These are phyloP conservation scores for Gopherus evgoodei DNA, from an alignment of 2,113 vertebrate genomes.

Conservation along the genomic window DNA sequence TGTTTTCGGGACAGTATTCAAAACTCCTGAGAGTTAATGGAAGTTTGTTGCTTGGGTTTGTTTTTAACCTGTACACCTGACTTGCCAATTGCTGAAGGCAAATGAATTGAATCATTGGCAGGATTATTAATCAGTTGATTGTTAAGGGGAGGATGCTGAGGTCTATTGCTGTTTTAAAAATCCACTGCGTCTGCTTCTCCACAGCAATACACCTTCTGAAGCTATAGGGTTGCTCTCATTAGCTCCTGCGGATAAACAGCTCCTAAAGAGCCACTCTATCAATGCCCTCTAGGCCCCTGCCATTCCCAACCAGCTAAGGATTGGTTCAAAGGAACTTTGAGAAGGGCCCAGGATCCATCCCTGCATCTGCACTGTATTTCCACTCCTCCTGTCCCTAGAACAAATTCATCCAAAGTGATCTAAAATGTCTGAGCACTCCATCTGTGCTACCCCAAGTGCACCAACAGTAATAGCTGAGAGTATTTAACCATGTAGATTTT, in stretches of 20 bases:
- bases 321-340: neutral
- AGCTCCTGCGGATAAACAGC: neutral
- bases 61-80: neutral
- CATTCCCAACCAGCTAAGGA: neutral
- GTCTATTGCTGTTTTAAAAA: neutral
- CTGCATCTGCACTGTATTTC: neutral
- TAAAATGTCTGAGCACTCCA: neutral
- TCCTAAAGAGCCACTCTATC: neutral
- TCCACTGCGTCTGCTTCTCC: neutral
- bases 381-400: neutral
- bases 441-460: neutral
- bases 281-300: neutral
- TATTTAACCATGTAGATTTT: neutral
- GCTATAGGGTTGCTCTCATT: neutral
- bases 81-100: neutral
- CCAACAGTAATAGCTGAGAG: neutral
- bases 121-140: neutral
- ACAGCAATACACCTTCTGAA: neutral
- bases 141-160: neutral
- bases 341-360: neutral
- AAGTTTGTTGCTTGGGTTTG: neutral
- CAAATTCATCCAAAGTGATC: neutral
- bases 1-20: neutral
- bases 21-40: neutral
- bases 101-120: neutral